Conservation (phyloP, 2,797 vertebrate species). For the Malacoctenus gilli region DNA sequence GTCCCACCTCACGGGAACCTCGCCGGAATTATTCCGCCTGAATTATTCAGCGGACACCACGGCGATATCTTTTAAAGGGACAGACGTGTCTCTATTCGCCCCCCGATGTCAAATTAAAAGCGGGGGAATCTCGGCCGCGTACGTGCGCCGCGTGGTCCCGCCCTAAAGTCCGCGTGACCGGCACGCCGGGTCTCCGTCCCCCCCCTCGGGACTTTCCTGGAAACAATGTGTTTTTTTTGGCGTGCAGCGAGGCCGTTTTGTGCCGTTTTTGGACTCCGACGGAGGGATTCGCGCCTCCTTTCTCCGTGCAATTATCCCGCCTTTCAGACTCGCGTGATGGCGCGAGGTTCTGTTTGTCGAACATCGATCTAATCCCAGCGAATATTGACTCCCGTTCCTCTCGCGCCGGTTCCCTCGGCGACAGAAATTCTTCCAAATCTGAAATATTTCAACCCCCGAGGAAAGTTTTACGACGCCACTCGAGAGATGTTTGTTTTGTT, state of each 20-base stretch:
- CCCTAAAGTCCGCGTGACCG: conserved; percentile 37
- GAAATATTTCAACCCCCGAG: background rate
- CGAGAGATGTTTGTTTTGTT: conserved; percentile 1
- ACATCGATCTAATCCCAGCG: background rate
- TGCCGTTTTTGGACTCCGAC: conserved; percentile 4
- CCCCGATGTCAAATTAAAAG: conserved; percentile 66
- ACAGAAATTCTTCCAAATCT: background rate
- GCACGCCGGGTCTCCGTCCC: conserved; percentile 1
- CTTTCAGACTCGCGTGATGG: background rate
- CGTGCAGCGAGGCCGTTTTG: conserved; percentile 11
- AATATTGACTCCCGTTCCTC: background rate
- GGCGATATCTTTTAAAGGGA: conserved; percentile 76
- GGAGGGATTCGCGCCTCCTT: too few relatives aligned
- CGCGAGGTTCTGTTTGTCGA: conserved; percentile 2
- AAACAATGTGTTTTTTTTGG: conserved; percentile 30
- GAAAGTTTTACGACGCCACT: background rate
- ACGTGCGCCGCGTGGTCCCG: conserved; percentile 29
- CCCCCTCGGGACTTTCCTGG: conserved; percentile 22
- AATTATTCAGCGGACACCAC: conserved; percentile 77
- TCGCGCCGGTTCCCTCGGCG: background rate
- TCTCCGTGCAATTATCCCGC: background rate
- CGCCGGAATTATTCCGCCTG: conserved; percentile 69
- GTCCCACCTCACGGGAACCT: conserved; percentile 73
- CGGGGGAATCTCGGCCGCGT: conserved; percentile 24
- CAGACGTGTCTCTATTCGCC: conserved; percentile 54